A percentile compares a stretch with the other conserved stretches of the same genome.
Conservation (phyloP, 1,140 invertebrate species). For the Nixonia krombeini region DNA sequence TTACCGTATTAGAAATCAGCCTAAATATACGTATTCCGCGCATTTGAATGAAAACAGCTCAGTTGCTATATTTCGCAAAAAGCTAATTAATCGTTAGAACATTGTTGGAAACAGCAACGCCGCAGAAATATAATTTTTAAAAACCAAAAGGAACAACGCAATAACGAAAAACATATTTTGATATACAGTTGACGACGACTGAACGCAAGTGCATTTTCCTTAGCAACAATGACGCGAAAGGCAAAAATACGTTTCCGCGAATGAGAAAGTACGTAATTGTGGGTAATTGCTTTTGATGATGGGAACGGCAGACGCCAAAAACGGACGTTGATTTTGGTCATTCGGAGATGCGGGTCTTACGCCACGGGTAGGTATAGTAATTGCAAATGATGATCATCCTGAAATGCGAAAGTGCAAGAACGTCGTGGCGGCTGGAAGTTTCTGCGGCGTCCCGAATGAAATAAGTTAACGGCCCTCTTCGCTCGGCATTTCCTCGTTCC, state of each 20-base stretch:
- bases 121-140: no score
- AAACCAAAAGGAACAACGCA: no score
- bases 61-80: no score
- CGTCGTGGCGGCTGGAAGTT: background rate
- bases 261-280: background rate
- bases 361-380: background rate
- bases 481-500: conserved; percentile 5
- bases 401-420: conserved; percentile 1
- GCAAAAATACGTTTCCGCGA: no score
- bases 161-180: no score
- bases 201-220: no score
- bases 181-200: no score
- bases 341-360: background rate
- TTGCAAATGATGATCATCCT: conserved; percentile 1
- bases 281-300: background rate
- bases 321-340: background rate
- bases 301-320: no score
- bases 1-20: background rate
- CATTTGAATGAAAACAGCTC: background rate
- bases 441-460: conserved; percentile 1
- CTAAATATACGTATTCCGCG: background rate
- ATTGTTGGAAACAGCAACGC: no score
- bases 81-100: no score
- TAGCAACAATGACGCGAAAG: no score
- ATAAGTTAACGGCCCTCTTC: conserved; percentile 3